These are phyloP conservation scores for Thrips palmi DNA, from an alignment of 1,140 invertebrate genomes.

Conservation along the genomic window DNA sequence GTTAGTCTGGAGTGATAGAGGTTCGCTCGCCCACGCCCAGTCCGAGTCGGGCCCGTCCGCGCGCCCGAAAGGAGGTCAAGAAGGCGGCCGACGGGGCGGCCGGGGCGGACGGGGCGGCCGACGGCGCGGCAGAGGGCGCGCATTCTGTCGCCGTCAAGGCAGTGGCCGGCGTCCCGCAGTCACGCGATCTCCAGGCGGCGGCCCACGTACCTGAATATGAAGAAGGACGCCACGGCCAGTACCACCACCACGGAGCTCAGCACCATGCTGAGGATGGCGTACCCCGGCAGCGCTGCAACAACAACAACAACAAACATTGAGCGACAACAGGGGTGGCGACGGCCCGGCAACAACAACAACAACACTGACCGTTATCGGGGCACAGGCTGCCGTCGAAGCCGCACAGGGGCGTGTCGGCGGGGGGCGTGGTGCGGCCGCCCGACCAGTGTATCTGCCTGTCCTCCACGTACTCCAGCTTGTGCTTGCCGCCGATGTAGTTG, in stretches of 20 bases:
- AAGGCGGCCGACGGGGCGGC: no score
- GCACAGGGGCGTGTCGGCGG: constrained; percentile 70
- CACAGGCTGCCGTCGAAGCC: constrained; percentile 86
- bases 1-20: no score
- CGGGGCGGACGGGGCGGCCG: no score
- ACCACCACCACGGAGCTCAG: constrained; percentile 59
- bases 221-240: constrained; percentile 50
- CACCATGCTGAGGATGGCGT: constrained; percentile 70
- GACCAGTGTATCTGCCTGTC: constrained; percentile 72
- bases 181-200: no score
- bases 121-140: no score
- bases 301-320: constrained; percentile 15
- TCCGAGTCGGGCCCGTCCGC: no score
- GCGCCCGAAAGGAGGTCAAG: no score
- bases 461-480: constrained; percentile 45
- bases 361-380: constrained; percentile 8
- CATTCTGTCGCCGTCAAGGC: no score
- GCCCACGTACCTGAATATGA: constrained; percentile 43
- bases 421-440: constrained; percentile 48
- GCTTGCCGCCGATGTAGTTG: constrained; percentile 61
- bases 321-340: background rate
- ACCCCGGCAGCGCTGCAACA: constrained; percentile 57
- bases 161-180: no score
- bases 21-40: no score
- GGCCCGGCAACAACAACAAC: background rate